These are phyloP conservation scores for Pygmarrhopalites habei DNA, from an alignment of 1,140 invertebrate genomes.

Conservation along the genomic window DNA sequence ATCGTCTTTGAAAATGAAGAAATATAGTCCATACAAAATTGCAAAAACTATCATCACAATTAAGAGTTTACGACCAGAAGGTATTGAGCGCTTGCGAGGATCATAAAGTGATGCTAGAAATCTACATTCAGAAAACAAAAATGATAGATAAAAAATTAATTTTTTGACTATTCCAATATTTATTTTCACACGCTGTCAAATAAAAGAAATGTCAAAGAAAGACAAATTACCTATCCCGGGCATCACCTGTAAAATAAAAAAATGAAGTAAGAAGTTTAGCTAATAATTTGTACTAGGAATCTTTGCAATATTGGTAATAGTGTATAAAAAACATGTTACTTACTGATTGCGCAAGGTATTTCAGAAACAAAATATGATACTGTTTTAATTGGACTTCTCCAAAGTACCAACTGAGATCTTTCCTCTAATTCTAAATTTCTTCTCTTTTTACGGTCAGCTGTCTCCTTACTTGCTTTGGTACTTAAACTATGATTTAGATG, in stretches of 20 bases:
- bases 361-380: constrained; percentile 76
- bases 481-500: neutral
- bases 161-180: no score
- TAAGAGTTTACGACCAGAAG: constrained; percentile 22
- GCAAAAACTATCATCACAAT: constrained; percentile 14
- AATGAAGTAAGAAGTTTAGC: no score
- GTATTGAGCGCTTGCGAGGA: constrained; percentile 25
- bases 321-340: no score
- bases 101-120: constrained; percentile 33
- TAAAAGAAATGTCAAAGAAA: neutral
- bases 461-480: neutral
- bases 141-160: constrained; percentile 28
- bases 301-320: no score
- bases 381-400: constrained; percentile 75
- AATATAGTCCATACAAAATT: constrained; percentile 32
- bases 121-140: constrained; percentile 13
- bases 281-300: no score
- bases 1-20: constrained; percentile 43
- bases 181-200: no score
- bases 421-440: constrained; percentile 42
- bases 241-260: no score
- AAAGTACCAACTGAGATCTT: constrained; percentile 65
- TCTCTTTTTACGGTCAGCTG: constrained; percentile 17
- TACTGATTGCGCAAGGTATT: constrained; percentile 44
- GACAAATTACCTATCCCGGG: constrained; percentile 25